These are phyloP conservation scores for Cotesia congregata DNA, from an alignment of 2,888 invertebrate genomes.

Conservation along the genomic window DNA sequence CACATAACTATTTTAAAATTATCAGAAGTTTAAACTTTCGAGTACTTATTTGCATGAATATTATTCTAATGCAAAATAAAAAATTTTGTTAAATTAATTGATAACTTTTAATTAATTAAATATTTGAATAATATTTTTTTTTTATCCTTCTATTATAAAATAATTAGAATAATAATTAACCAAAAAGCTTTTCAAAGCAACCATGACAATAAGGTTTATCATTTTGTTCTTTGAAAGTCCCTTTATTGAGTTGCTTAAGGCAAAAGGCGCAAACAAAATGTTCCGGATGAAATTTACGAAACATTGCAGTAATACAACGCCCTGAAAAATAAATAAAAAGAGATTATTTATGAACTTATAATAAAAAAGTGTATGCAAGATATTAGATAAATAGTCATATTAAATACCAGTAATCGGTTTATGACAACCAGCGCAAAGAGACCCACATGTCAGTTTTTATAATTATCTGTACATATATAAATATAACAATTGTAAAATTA, in stretches of 20 bases:
- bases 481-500: not conserved
- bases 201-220: slow-evolving; percentile 98
- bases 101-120: slow-evolving; percentile 10
- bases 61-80: not conserved
- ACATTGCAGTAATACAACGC: slow-evolving; percentile 99
- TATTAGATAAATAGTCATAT: too few relatives aligned
- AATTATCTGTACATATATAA: not conserved
- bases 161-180: slow-evolving; percentile 62
- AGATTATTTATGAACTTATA: slow-evolving; percentile 13
- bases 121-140: slow-evolving; percentile 1
- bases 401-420: slow-evolving; percentile 89
- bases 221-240: slow-evolving; percentile 99
- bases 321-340: slow-evolving; percentile 68
- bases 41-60: not conserved
- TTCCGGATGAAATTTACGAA: slow-evolving; percentile 98
- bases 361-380: slow-evolving; percentile 29
- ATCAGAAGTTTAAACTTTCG: too few relatives aligned
- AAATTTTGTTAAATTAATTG: too few relatives aligned
- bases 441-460: slow-evolving; percentile 75
- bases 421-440: slow-evolving; percentile 97
- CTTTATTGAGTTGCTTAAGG: slow-evolving; percentile 96
- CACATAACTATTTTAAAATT: too few relatives aligned
- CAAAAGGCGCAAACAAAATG: slow-evolving; percentile 99
- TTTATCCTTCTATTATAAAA: not conserved
- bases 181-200: slow-evolving; percentile 97